These are phyloP conservation scores for Epinotia demarniana DNA, from an alignment of 2,888 invertebrate species.

Conservation along the genomic window DNA sequence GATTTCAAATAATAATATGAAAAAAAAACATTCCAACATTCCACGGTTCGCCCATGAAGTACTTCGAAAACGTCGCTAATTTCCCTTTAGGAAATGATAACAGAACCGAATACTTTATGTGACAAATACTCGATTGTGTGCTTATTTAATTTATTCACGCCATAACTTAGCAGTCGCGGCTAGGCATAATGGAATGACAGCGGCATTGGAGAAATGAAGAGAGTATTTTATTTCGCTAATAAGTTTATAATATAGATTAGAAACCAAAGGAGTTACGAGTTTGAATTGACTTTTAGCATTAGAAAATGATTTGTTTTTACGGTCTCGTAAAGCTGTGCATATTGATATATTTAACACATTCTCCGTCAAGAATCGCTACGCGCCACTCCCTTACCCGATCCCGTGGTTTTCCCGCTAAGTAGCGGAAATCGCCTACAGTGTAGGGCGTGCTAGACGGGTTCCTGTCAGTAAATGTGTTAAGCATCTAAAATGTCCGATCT, in stretches of 20 bases:
- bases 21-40: slow-evolving; percentile 2
- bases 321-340: not conserved
- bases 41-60: slow-evolving; percentile 34
- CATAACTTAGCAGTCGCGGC: slow-evolving; percentile 60
- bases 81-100: slow-evolving; percentile 55
- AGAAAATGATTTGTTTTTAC: not conserved
- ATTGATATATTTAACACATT: too few species aligned
- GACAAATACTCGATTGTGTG: slow-evolving; percentile 59
- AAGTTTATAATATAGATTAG: slow-evolving; percentile 20
- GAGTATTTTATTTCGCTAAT: slow-evolving; percentile 30
- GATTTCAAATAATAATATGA: not conserved
- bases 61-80: slow-evolving; percentile 49
- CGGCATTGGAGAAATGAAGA: slow-evolving; percentile 38
- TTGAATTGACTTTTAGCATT: not conserved
- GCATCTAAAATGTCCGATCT: too few species aligned
- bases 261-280: not conserved
- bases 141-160: slow-evolving; percentile 65
- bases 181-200: slow-evolving; percentile 56
- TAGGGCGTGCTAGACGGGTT: too few species aligned
- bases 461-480: too few species aligned
- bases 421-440: too few species aligned
- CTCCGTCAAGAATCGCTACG: too few species aligned
- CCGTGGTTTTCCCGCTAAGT: too few species aligned
- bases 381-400: too few species aligned
- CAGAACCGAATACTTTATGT: slow-evolving; percentile 58